Base-by-base conservation (phyloP, 2,797 vertebrate genomes). In the Melanitta fusca region DNA sequence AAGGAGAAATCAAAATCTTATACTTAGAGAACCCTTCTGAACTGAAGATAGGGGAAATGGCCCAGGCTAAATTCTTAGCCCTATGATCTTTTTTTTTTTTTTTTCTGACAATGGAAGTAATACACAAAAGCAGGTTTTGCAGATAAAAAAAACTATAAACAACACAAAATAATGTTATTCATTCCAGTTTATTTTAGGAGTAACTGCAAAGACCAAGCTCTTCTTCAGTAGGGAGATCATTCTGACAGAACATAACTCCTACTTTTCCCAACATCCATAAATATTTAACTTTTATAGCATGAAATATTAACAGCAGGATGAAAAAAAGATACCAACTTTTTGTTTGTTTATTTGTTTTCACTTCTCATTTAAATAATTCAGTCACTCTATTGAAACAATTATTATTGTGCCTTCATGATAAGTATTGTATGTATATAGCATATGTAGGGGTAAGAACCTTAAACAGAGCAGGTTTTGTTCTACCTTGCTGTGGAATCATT, bases 281-380 rank as follows among this genome's bases (percentile, higher is more conserved):
- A 91, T 94, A 91, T 93, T 95, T 80, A 66, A 87, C 8, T 45
- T 77, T 95, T 87, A 17, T 81, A 32, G 28, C n/a, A 80, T 87
- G 36, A 93, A 93, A 93, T 87, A 77, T 93, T 95, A 74, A 91
- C 5, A 72, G 8, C 4, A 1, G 15, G 62, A 88, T 32, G 56
- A 39, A 88, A 85, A 47, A 73, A 88, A 54, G 3, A 66, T 58
- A 47, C 16, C 28, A 6, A 41, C 8, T 68, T 8, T 9, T 47
- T 12, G 17, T 58, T 61, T 62, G 17, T 17, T 25, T 36, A 17
- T 62, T 64, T 6, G 6, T 41, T 64, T 43, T 65, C 14, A 21
- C 19, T 65, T 65, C 28, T 43, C 19, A 21, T 65, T 41, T 43
- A 43, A 92, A 61, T 88, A 65, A 80, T 88, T 92, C 10, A 70